Evolutionary conservation across 2,113 vertebrate species (phyloP).

Genomic region (Ptilorrhoa leucosticta): DNA sequence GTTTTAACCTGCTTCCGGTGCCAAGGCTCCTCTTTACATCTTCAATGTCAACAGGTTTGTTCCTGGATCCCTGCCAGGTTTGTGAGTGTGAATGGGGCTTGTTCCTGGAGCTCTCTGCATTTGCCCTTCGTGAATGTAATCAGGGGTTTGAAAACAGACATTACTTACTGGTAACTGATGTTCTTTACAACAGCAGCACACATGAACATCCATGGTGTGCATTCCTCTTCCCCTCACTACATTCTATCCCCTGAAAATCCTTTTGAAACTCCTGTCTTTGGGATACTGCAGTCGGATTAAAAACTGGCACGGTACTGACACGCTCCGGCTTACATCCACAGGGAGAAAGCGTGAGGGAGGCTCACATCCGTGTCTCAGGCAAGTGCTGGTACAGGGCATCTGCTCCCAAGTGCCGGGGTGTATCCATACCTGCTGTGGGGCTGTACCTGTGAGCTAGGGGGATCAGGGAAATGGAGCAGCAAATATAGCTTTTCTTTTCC

Average conservation of each 20-base stretch:
- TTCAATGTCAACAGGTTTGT: background rate
- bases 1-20: background rate
- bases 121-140: background rate
- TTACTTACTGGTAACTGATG: background rate
- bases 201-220: accelerated
- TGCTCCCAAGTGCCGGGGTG: background rate
- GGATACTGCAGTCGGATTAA: background rate
- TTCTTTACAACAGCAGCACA: background rate
- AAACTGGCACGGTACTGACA: accelerated
- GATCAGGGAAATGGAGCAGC: background rate
- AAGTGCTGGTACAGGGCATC: background rate
- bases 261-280: background rate
- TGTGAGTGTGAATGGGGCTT: background rate
- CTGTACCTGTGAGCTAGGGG: background rate
- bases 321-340: accelerated
- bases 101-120: background rate
- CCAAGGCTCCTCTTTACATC: background rate
- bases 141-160: background rate
- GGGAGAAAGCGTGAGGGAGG: background rate
- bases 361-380: background rate
- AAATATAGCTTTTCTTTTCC: background rate
- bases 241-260: background rate
- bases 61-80: background rate
- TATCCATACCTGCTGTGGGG: background rate
- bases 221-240: background rate